Conservation (phyloP, 2,888 invertebrate genomes). For the Margaritifera margaritifera region DNA sequence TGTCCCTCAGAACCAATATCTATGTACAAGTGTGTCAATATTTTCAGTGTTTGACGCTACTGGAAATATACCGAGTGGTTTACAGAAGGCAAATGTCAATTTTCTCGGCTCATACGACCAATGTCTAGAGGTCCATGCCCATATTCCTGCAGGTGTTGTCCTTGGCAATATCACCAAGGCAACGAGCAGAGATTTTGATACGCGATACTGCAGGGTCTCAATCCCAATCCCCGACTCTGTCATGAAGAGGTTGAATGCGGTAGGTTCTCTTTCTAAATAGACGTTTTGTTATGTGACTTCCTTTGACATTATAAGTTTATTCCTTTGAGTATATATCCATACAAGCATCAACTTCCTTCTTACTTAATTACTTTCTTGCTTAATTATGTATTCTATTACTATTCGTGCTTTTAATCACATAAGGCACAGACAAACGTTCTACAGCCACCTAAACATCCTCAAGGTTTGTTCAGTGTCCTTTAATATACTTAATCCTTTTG, state of each 20-base stretch:
- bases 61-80: conserved; percentile 43
- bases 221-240: conserved; percentile 18
- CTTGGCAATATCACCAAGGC: conserved; percentile 15
- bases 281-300: background rate
- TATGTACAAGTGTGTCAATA: too few species aligned
- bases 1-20: too few species aligned
- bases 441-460: too few species aligned
- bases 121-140: conserved; percentile 31
- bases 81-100: conserved; percentile 40
- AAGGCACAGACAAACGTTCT: too few species aligned
- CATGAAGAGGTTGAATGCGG: conserved; percentile 24
- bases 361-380: too few species aligned
- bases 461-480: too few species aligned
- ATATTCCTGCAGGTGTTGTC: conserved; percentile 18
- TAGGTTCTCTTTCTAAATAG: conserved; percentile 12
- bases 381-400: too few species aligned
- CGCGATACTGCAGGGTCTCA: conserved; percentile 37
- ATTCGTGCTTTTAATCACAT: too few species aligned
- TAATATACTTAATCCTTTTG: too few species aligned
- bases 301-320: too few species aligned
- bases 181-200: conserved; percentile 25
- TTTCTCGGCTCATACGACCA: conserved; percentile 48
- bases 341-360: too few species aligned
- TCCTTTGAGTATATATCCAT: too few species aligned
- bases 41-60: conserved; percentile 50